Percentiles rank a stretch among this genome's conserved stretches.
These are phyloP conservation scores for Lacerta bilineata DNA, from an alignment of 2,797 vertebrate species.

Conservation along the genomic window DNA sequence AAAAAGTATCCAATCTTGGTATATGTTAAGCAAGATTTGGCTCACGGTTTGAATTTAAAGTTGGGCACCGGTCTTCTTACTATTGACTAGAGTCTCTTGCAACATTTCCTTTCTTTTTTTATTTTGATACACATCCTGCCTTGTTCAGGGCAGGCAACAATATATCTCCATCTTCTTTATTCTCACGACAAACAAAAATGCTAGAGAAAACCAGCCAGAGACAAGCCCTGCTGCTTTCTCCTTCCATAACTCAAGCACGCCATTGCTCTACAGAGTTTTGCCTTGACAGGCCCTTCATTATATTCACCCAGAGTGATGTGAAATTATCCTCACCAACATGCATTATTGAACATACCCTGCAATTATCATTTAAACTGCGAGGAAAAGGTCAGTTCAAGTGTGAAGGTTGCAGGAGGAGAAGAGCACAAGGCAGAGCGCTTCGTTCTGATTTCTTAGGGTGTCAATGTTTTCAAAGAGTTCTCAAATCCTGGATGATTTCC, in stretches of 20 bases:
- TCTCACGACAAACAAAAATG: background rate
- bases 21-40: background rate
- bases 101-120: background rate
- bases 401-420: background rate
- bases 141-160: background rate
- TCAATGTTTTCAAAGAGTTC: conserved; percentile 4
- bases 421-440: background rate
- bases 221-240: background rate
- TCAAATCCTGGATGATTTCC: conserved; percentile 19
- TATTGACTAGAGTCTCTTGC: background rate
- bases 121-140: background rate
- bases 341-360: conserved; percentile 12
- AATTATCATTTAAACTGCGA: conserved; percentile 46
- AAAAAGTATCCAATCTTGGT: background rate
- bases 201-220: background rate
- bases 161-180: background rate
- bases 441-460: background rate
- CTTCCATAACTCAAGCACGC: conserved; percentile 11
- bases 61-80: background rate
- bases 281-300: conserved; percentile 31
- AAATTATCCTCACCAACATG: conserved; percentile 24
- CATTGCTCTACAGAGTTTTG: conserved; percentile 18
- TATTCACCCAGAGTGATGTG: conserved; percentile 31
- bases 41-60: background rate
- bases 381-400: conserved; percentile 50